Base-by-base conservation (phyloP, 1,140 invertebrate species). In the Physella acuta region DNA sequence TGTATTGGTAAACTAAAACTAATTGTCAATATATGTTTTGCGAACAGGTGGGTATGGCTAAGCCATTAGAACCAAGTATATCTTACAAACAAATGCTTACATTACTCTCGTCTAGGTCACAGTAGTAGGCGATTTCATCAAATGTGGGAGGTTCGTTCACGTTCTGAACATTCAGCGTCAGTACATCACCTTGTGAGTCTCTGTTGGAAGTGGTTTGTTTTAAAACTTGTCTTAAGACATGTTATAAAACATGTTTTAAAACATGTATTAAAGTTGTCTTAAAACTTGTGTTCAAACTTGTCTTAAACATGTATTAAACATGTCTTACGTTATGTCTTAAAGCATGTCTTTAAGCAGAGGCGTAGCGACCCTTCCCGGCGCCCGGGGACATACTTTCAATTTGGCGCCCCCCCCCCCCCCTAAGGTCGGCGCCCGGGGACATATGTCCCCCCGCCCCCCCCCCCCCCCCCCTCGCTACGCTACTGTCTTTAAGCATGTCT, bases 71-170 rank as follows among this genome's bases (percentile, higher is more conserved):
- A 49, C 20, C 8, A 49, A 49, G 20, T 49, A 49, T 11, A 49
- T 11, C 39, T 49, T 11, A 11, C 8, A 30, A 14, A 56, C 26
- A 4, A 61, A 8, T 28, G 60, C 55, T 63, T 58, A 72, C 71
- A 14, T 62, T 39, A 16, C 62, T 60, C 37, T 72, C 71, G 14
- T 39, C 39, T 30, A 72, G 51, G 1, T 17, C 26, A 39, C 71
- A 72, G 37, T 68, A 68, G 52, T 72, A 68, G 55, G 63, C 52
- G 0, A 60, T 34, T 37, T 72, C 58, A 28, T 67, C 51, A 56
- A 72, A 72, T 17, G 34, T 33, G 31, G 71, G 71, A 11, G 71
- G 49, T 44, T 72, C 71, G 51, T 68, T 68, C 4, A 72, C 65
- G 51, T 72, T 58, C 20, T 67, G 33, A 4, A 72, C 39, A 36